Evolutionary conservation across 1,140 invertebrate species (phyloP), one percentile per base, ranked within the genome.

Genomic region (Heliconius melpomene): DNA sequence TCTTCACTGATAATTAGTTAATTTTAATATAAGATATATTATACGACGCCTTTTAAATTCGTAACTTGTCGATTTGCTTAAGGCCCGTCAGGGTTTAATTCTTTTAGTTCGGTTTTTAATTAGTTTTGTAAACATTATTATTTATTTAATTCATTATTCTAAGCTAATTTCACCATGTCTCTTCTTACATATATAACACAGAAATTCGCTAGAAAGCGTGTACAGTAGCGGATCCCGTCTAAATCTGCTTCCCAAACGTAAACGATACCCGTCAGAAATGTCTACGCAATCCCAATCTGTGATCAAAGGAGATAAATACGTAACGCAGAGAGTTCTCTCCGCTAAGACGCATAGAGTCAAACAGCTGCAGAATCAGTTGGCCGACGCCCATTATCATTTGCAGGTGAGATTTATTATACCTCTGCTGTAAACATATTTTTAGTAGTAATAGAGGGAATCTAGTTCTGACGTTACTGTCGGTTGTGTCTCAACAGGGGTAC

Each of bases 321-420:
- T 97, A 29, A 95, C 96, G 32, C 97, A 97, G 89, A 94, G 97
- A 38, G 96, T 97, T 74, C 92, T 97, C 78, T 97, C 97, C 0
- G 97, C 97, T 3, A 97, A 97, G 93, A 96, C 97, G 82, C 93
- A 97, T 77, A 95, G 96, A 40, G 94, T 97, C 2, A 97, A 97
- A 87, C 96, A 97, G 78, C 90, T 97, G 72, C 97, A 97, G 93
- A 98, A 97, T 91, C 97, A 97, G 91, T 87, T 98, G 74, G 96
- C 97, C 40, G 97, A 97, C 92, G 97, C 97, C 16, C 97, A 97
- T 88, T 97, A 96, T 84, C 97, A 97, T 89, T 95, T 97, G 40
- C 96, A 97, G 90, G 97, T 97, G 36, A 72, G 46, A 7, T 26
- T 52, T 18, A 1, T 52, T 20, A 2, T 52, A 8, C 40, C 40